Conservation (phyloP, 1,140 invertebrate species). For the Oncopeltus fasciatus region DNA sequence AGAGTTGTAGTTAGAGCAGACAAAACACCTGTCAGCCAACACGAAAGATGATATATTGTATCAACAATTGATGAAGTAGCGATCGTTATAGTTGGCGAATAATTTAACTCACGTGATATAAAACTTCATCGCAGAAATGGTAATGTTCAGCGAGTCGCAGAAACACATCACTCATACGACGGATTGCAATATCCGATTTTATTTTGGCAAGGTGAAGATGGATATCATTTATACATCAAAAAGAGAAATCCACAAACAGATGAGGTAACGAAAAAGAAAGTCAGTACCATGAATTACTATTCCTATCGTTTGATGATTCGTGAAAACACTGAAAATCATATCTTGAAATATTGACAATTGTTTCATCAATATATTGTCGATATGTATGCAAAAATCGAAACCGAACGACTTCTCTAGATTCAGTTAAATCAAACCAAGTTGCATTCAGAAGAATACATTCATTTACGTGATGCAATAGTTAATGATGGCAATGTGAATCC, state of each 20-base stretch:
- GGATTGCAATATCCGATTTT: constrained; percentile 34
- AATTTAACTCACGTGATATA: constrained; percentile 31
- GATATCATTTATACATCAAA: constrained; percentile 28
- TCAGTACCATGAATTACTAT: constrained; percentile 26
- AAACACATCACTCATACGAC: constrained; percentile 34
- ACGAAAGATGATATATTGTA: constrained; percentile 31
- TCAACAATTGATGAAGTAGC: constrained; percentile 32
- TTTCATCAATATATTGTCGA: constrained; percentile 31
- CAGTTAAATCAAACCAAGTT: constrained; percentile 33
- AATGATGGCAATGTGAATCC: too few relatives aligned
- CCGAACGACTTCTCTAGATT: constrained; percentile 30
- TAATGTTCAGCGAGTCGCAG: constrained; percentile 28
- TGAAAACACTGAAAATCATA: constrained; percentile 23
- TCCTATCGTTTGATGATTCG: constrained; percentile 27
- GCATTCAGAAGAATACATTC: constrained; percentile 33
- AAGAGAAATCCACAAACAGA: constrained; percentile 5
- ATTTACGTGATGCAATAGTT: constrained; percentile 29
- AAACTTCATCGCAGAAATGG: constrained; percentile 29
- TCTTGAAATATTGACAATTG: constrained; percentile 26
- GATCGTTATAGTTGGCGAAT: constrained; percentile 30
- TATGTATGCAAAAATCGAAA: constrained; percentile 37
- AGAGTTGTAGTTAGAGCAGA: constrained; percentile 30
- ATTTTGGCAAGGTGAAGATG: constrained; percentile 34
- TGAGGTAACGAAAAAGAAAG: constrained; percentile 22
- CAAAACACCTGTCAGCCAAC: constrained; percentile 29